Conservation (phyloP, 1,140 invertebrate genomes). For the Diuraphis noxia region DNA sequence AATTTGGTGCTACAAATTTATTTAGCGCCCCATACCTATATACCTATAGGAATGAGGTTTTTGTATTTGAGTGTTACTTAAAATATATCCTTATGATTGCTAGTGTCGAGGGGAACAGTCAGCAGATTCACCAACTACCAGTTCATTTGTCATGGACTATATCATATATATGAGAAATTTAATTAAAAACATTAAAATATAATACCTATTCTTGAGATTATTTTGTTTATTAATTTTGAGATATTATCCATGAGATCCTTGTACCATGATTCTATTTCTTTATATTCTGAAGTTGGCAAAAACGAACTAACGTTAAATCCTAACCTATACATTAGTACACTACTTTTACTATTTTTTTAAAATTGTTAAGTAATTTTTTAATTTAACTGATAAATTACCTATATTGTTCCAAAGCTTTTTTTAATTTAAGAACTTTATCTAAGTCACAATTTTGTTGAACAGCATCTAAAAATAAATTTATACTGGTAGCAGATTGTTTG, state of each 20-base stretch:
- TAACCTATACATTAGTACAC: neutral
- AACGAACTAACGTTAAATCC: conserved; percentile 24
- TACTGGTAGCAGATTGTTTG: neutral
- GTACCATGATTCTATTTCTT: conserved; percentile 4
- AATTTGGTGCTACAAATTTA: too few relatives aligned
- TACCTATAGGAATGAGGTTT: too few relatives aligned
- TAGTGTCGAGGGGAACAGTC: too few relatives aligned
- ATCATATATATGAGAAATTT: too few relatives aligned
- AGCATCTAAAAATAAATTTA: conserved; percentile 2
- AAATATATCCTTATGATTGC: too few relatives aligned
- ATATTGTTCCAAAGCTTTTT: neutral
- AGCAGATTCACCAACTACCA: too few relatives aligned
- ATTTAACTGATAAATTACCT: neutral
- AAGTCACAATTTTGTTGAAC: neutral
- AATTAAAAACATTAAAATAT: neutral
- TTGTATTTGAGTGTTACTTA: too few relatives aligned
- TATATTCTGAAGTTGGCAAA: neutral
- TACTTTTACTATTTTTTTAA: neutral
- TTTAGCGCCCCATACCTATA: too few relatives aligned
- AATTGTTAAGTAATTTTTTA: neutral
- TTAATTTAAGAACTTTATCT: conserved; percentile 5
- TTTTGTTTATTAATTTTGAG: conserved; percentile 20
- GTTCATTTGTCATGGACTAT: too few relatives aligned
- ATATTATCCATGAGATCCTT: conserved; percentile 16
- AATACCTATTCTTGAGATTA: conserved; percentile 23